Conservation (phyloP, 2,113 vertebrate species). For the Oryzias javanicus region DNA sequence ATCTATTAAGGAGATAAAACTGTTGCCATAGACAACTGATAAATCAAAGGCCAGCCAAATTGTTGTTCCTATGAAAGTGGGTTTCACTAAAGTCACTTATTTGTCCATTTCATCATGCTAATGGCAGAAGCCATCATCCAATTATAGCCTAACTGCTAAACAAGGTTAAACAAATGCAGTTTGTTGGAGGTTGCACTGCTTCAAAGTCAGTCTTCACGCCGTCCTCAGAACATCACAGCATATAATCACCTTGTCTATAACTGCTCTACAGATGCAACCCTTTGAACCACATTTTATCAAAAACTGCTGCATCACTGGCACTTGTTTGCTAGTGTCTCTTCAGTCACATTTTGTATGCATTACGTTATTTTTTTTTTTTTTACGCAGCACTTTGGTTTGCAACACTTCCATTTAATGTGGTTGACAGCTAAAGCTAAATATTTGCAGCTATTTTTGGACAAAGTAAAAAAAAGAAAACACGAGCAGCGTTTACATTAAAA, state of each 20-base stretch:
- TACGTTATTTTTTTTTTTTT: conserved; percentile 9
- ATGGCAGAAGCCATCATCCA: conserved; percentile 74
- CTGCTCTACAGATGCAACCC: conserved; percentile 52
- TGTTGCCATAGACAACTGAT: conserved; percentile 77
- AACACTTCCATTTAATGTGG: conserved; percentile 30
- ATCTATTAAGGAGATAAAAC: conserved; percentile 77
- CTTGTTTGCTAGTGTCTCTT: conserved; percentile 10
- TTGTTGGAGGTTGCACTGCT: conserved; percentile 68
- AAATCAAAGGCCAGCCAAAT: conserved; percentile 81
- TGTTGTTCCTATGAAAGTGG: conserved; percentile 67
- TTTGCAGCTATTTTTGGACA: not conserved
- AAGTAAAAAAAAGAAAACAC: conserved; percentile 17
- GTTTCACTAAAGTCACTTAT: conserved; percentile 77
- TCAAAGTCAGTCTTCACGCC: conserved; percentile 56
- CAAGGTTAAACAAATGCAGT: conserved; percentile 71
- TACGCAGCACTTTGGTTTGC: conserved; percentile 5
- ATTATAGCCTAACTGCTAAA: conserved; percentile 68
- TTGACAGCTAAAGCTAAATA: conserved; percentile 4
- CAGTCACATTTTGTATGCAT: conserved; percentile 6
- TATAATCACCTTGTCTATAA: conserved; percentile 72
- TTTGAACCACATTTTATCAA: conserved; percentile 61
- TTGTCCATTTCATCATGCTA: conserved; percentile 82
- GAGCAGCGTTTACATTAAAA: conserved; percentile 34
- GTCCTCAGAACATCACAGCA: conserved; percentile 54
- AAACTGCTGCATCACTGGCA: conserved; percentile 38